A percentile compares a stretch with the other conserved stretches of the same genome.
These are phyloP conservation scores for Cyprinodon diabolis DNA, from an alignment of 2,797 vertebrate species.

Conservation along the genomic window DNA sequence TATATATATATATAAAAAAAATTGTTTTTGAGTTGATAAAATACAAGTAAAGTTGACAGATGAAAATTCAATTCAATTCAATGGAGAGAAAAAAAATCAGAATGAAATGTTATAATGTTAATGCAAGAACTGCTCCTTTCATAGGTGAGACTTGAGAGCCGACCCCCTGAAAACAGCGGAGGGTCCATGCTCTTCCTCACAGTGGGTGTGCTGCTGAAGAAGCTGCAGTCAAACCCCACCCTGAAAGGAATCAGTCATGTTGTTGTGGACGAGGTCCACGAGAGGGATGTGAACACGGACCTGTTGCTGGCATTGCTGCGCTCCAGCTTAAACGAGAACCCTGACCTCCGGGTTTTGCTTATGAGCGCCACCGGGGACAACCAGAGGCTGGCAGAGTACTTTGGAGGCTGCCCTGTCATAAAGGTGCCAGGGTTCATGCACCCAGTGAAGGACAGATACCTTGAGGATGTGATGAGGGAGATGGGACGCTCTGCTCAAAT, in stretches of 20 bases:
- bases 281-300: conserved; percentile 96
- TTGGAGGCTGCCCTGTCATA: conserved; percentile 88
- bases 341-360: conserved; percentile 86
- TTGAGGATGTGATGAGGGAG: conserved; percentile 91
- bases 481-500: conserved; percentile 71
- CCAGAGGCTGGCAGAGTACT: conserved; percentile 87
- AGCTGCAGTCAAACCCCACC: conserved; percentile 90
- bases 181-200: conserved; percentile 96
- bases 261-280: conserved; percentile 96
- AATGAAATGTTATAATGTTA: neutral
- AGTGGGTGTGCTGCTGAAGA: conserved; percentile 91
- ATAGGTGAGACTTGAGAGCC: conserved; percentile 93
- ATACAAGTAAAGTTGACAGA: neutral
- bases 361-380: conserved; percentile 98
- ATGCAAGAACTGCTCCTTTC: neutral
- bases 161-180: conserved; percentile 85
- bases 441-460: conserved; percentile 87
- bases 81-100: neutral
- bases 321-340: conserved; percentile 84
- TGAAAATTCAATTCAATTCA: neutral
- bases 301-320: conserved; percentile 93
- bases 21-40: neutral
- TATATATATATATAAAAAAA: neutral
- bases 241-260: conserved; percentile 94
- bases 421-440: conserved; percentile 96